Evolutionary conservation across 1,140 invertebrate genomes (phyloP), one percentile per base, ranked within the genome.

Genomic region (Meloidogyne hapla): DNA sequence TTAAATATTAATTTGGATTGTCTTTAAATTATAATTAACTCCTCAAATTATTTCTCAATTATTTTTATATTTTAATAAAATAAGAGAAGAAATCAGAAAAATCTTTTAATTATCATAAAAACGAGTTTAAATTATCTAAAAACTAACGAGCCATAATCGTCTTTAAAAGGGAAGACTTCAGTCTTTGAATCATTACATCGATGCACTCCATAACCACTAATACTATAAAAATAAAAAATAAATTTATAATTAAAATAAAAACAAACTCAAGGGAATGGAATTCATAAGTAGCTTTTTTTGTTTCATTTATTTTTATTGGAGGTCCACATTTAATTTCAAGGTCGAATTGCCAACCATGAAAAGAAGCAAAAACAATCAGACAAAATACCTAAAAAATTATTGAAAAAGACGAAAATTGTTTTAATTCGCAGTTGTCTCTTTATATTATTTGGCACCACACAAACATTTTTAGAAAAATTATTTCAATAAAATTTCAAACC

Each of bases 401-500:
- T 33, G n/a, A n/a, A n/a, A n/a, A n/a, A n/a, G n/a, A n/a, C n/a
- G n/a, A n/a, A n/a, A n/a, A n/a, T n/a, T n/a, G n/a, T n/a, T n/a
- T n/a, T n/a, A n/a, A n/a, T n/a, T n/a, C n/a, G n/a, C n/a, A n/a
- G n/a, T n/a, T n/a, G n/a, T n/a, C n/a, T n/a, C n/a, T n/a, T n/a
- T n/a, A n/a, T n/a, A n/a, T n/a, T n/a, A n/a, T n/a, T n/a, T n/a
- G n/a, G n/a, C n/a, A n/a, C n/a, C n/a, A n/a, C n/a, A n/a, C n/a
- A n/a, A n/a, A n/a, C n/a, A n/a, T n/a, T n/a, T n/a, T n/a, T n/a
- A n/a, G n/a, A n/a, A n/a, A n/a, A 42, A 23, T 25, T 15, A 23
- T 21, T 23, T 21, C n/a, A 81, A 40, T 69, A 15, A 74, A 62
- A 70, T 21, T 12, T 23, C 33, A 81, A 77, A 82, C 81, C 45